Conservation (phyloP, 1,140 invertebrate genomes). For the Musca vetustissima region DNA sequence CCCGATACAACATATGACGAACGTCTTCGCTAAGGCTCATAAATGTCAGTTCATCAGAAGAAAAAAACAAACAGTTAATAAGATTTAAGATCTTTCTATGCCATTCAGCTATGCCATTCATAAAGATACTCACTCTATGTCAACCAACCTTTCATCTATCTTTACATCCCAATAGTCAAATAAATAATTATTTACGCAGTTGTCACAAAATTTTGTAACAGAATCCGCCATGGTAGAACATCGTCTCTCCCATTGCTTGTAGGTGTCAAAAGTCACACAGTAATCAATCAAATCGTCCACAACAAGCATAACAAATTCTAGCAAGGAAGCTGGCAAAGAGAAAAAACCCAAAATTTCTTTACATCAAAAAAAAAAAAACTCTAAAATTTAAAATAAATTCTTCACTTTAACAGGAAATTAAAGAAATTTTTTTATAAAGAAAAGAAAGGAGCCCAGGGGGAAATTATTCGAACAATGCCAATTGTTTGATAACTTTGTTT, state of each 20-base stretch:
- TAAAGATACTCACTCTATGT: no score
- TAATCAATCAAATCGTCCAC: slow-evolving; percentile 15
- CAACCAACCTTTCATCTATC: no score
- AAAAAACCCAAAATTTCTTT: no score
- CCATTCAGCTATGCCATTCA: no score
- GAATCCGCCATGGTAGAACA: not conserved
- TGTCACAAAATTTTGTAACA: not conserved
- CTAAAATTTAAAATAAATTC: not conserved
- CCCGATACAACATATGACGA: not conserved
- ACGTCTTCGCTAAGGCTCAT: not conserved
- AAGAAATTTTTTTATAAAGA: no score
- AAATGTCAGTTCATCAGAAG: not conserved
- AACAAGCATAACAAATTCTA: not conserved
- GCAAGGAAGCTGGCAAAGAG: not conserved
- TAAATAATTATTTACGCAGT: not conserved
- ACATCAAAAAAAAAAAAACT: no score
- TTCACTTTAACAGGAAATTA: not conserved
- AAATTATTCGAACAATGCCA: no score
- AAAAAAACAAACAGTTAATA: not conserved
- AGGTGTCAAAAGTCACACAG: slow-evolving; percentile 25
- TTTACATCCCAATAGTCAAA: not conserved
- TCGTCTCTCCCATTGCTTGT: no score
- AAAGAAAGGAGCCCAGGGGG: no score
- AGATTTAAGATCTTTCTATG: not conserved
- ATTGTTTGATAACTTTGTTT: no score